Evolutionary conservation across 2,113 vertebrate species (phyloP).

Genomic region (Gnathonemus echidnorhynchus): DNA sequence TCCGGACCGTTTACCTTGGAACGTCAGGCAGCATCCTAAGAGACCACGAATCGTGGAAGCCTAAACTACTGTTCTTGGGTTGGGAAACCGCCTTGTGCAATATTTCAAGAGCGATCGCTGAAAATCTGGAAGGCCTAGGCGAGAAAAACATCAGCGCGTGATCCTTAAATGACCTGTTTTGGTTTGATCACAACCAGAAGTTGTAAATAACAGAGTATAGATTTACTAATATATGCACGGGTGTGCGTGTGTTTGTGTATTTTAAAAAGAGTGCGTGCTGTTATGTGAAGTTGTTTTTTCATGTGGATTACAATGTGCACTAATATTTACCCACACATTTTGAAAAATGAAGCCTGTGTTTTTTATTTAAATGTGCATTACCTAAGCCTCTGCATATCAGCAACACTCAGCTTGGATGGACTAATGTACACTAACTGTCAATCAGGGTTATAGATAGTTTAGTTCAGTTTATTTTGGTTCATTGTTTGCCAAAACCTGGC

Average conservation of each 20-base stretch:
- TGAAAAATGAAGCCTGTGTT: not conserved
- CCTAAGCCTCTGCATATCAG: not conserved
- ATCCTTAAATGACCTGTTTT: slow-evolving; percentile 18
- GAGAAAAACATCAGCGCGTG: not conserved
- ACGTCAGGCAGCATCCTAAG: slow-evolving; percentile 13
- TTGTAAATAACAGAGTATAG: not conserved
- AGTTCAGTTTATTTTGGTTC: not conserved
- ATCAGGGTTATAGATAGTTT: not conserved
- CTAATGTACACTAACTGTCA: not conserved
- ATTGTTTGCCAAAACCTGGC: not conserved
- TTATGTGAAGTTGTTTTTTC: slow-evolving; percentile 1
- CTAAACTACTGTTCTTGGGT: slow-evolving; percentile 39
- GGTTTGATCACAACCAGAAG: slow-evolving; percentile 7
- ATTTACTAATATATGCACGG: not conserved
- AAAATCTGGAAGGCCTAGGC: slow-evolving; percentile 30
- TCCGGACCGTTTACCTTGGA: slow-evolving; percentile 19
- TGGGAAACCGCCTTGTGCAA: slow-evolving; percentile 25
- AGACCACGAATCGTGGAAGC: slow-evolving; percentile 27
- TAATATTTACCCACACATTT: slow-evolving; percentile 6
- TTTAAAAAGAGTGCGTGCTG: not conserved
- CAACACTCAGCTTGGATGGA: not conserved
- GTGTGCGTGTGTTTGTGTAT: not conserved
- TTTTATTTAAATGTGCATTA: not conserved
- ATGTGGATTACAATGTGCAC: not conserved
- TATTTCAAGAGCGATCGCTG: slow-evolving; percentile 23